phyloP scores from a whole-genome alignment of 2,888 invertebrate species.

The Phytoseiulus persimilis region DNA sequence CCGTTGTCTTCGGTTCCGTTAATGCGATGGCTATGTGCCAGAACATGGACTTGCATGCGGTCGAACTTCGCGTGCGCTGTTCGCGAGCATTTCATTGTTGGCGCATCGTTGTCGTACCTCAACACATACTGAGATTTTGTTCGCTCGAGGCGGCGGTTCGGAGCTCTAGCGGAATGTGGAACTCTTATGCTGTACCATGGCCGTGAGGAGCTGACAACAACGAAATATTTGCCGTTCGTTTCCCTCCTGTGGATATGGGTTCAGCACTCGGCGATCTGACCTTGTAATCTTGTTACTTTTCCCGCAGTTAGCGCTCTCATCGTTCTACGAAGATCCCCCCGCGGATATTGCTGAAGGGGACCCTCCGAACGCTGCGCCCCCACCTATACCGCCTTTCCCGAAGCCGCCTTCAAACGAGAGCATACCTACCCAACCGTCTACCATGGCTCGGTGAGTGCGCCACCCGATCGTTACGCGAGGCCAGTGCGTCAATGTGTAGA shows the following conservation, averaged over 20 bases:
- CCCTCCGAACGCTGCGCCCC: conserved; percentile 40
- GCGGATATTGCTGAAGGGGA: conserved; percentile 54
- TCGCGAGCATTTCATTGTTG: no score
- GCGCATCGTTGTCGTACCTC: no score
- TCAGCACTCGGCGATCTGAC: background rate
- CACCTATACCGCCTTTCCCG: conserved; percentile 12
- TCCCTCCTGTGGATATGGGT: no score
- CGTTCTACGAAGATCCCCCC: conserved; percentile 65
- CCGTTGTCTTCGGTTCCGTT: no score
- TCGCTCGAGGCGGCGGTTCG: no score
- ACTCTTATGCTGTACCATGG: no score
- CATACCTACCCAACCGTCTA: background rate
- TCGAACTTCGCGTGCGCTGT: no score
- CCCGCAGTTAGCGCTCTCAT: conserved; percentile 65
- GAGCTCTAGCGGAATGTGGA: no score
- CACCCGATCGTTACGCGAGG: background rate
- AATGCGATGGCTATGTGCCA: background rate
- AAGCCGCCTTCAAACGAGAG: background rate
- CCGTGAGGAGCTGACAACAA: no score
- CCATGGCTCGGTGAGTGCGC: background rate
- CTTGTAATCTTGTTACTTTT: conserved; percentile 41
- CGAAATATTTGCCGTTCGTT: no score
- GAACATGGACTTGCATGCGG: background rate
- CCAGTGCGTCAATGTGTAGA: background rate
- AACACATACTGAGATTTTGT: no score